Evolutionary conservation across 2,113 vertebrate genomes (phyloP).

Genomic region (Hippoglossus stenolepis): DNA sequence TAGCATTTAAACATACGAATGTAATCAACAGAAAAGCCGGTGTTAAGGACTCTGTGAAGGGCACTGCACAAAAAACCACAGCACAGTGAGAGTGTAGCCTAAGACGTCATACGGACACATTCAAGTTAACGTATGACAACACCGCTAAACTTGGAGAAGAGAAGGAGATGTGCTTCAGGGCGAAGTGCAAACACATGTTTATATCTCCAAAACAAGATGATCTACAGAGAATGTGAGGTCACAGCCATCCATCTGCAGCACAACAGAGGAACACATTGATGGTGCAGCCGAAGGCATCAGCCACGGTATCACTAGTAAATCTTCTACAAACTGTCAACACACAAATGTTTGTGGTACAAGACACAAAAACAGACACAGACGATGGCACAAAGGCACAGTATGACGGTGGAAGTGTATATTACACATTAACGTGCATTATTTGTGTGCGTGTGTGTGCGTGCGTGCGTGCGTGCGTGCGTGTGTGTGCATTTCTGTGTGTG

Average conservation of each 20-base stretch:
- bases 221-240: background rate
- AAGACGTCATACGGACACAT: background rate
- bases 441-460: background rate
- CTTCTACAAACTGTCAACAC: background rate
- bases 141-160: background rate
- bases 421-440: slow-evolving; percentile 2
- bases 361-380: background rate
- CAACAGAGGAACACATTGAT: slow-evolving; percentile 6
- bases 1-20: background rate
- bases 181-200: background rate
- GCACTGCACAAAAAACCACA: background rate
- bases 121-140: background rate
- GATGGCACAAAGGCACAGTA: background rate
- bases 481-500: slow-evolving; percentile 10
- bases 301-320: background rate
- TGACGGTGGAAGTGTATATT: background rate
- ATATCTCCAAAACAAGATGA: background rate
- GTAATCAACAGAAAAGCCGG: background rate
- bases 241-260: background rate
- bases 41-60: background rate
- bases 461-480: background rate
- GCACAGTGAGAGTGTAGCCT: too few relatives aligned
- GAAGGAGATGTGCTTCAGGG: background rate
- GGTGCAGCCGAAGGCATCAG: background rate
- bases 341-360: background rate